Conservation (phyloP, 2,888 invertebrate species). For the Glomeris marginata region DNA sequence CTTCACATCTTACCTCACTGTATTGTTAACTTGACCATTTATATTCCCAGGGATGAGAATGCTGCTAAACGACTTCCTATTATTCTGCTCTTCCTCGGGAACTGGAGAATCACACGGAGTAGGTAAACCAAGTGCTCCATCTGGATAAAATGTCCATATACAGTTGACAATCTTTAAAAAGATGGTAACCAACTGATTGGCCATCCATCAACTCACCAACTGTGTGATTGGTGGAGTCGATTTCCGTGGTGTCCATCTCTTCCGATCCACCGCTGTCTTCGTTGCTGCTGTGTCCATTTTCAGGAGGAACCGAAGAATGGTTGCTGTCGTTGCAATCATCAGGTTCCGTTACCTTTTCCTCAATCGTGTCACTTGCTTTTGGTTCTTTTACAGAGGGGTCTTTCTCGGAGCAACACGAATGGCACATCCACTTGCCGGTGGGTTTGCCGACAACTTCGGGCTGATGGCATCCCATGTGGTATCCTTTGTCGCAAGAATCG, state of each 20-base stretch:
- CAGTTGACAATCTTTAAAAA: too few species aligned
- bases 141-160: too few species aligned
- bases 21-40: too few species aligned
- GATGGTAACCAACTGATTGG: too few species aligned
- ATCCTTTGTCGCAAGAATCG: constrained; percentile 67
- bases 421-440: constrained; percentile 26
- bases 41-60: too few species aligned
- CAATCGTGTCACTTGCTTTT: not conserved
- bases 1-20: too few species aligned
- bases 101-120: constrained; percentile 15
- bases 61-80: not conserved
- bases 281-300: too few species aligned
- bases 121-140: constrained; percentile 9
- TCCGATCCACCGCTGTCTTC: too few species aligned
- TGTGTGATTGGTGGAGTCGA: not conserved
- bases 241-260: not conserved
- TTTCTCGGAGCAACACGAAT: constrained; percentile 15
- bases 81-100: constrained; percentile 10
- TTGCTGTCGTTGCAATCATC: not conserved
- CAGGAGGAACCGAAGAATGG: not conserved
- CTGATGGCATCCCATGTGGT: constrained; percentile 63
- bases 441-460: constrained; percentile 37
- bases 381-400: not conserved
- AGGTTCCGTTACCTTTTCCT: not conserved
- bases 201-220: too few species aligned